Evolutionary conservation across 2,888 invertebrate species (phyloP), one percentile per base, ranked within the genome.

Genomic region (Drepana falcataria): DNA sequence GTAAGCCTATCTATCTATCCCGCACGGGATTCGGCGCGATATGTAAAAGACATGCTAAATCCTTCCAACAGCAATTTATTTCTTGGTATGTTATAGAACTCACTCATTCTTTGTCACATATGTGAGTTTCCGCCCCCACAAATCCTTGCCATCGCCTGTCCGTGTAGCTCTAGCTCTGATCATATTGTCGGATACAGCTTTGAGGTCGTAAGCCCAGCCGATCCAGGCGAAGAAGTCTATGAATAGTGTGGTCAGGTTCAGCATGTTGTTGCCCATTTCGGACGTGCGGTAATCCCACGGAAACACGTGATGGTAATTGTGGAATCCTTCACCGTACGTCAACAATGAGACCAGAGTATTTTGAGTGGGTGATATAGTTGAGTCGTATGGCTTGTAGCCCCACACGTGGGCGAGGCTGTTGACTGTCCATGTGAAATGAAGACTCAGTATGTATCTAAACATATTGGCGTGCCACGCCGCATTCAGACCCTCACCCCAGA

Each of bases 371-470:
- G 59, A 51, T 1, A 82, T 76, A 41, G 55, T 61, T 59, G 71
- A 77, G 53, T 94, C 87, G 58, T 91, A 91, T 3, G 91, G 88
- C 49, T 79, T 85, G 55, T 75, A 77, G 0, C 91, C 91, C 75
- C 81, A 86, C 34, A 83, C 66, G 71, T 94, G 94, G 4, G 94
- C 94, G 6, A 91, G 92, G 64, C 93, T 93, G 82, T 94, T 94
- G n/a, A 94, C 93, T 33, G 92, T 77, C 93, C 93, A 94, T 7
- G 72, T 70, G 2, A 87, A 83, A 75, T 94, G 92, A 47, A 94
- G 85, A 2, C 87, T 87, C 54, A 90, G n/a, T 35, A 87, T 81
- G 73, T 93, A 94, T 35, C 94, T 85, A 52, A 93, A 70, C 48
- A 91, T 83, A n/a, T 68, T 72, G 0, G 85, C 68, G 56, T 83